A percentile compares a stretch with the other conserved stretches of the same genome.
These are phyloP conservation scores for Portunus trituberculatus DNA, from an alignment of 1,140 invertebrate species.

Conservation along the genomic window DNA sequence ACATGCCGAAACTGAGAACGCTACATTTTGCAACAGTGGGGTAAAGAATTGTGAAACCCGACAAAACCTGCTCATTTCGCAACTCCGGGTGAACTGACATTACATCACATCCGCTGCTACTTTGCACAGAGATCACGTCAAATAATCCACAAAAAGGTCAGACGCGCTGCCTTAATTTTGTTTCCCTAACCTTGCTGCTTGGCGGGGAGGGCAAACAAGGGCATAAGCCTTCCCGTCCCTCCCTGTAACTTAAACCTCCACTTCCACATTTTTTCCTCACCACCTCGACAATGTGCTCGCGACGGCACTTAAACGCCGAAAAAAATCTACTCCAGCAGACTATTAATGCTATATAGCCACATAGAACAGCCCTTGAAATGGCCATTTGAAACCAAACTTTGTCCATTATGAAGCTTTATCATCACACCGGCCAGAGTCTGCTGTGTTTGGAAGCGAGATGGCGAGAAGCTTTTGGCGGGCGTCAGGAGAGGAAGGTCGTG, in stretches of 20 bases:
- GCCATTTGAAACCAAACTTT: conserved; percentile 8
- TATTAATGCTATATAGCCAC: background rate
- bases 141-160: background rate
- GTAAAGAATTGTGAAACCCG: background rate
- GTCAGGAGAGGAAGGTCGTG: background rate
- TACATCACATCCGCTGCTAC: background rate
- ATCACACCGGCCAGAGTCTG: background rate
- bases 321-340: background rate
- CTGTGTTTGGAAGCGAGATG: background rate
- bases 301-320: too few species aligned
- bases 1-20: background rate
- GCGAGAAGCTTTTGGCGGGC: too few species aligned
- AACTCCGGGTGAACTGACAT: background rate
- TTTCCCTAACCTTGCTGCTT: too few species aligned
- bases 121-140: background rate
- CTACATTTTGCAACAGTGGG: background rate
- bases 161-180: too few species aligned
- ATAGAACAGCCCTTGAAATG: background rate
- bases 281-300: too few species aligned
- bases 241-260: background rate
- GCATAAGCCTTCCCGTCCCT: background rate
- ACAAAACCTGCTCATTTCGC: background rate
- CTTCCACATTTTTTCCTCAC: background rate
- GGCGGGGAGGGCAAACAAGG: background rate
- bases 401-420: conserved; percentile 13